phyloP scores from a whole-genome alignment of 2,888 invertebrate species.

The Epinotia nisella region DNA sequence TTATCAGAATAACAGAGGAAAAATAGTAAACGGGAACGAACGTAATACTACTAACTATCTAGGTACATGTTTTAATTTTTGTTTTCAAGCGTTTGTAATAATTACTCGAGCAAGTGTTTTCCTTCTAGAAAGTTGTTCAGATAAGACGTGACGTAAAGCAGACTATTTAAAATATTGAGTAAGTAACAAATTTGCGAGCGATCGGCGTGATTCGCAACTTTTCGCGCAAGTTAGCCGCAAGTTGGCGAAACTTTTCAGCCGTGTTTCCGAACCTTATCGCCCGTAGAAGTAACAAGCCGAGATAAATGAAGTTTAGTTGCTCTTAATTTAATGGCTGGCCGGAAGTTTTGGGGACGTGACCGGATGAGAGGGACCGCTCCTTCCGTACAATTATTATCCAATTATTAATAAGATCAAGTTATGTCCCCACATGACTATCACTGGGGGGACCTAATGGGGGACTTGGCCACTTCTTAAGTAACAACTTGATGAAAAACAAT shows the following conservation, averaged over 20 bases:
- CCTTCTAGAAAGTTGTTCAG: slow-evolving; percentile 62
- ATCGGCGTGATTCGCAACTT: slow-evolving; percentile 81
- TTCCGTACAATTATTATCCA: slow-evolving; percentile 68
- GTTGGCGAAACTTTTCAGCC: slow-evolving; percentile 71
- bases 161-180: slow-evolving; percentile 79
- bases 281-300: slow-evolving; percentile 79
- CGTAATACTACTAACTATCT: slow-evolving; percentile 11
- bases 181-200: slow-evolving; percentile 81
- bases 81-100: neutral
- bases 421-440: too few species aligned
- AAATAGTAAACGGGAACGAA: slow-evolving; percentile 14
- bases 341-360: slow-evolving; percentile 78
- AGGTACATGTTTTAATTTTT: slow-evolving; percentile 23
- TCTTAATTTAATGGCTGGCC: slow-evolving; percentile 81
- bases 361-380: slow-evolving; percentile 61
- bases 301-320: slow-evolving; percentile 83
- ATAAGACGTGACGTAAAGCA: slow-evolving; percentile 69
- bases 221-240: slow-evolving; percentile 70
- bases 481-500: too few species aligned
- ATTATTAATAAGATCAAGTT: slow-evolving; percentile 57
- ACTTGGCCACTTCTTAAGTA: slow-evolving; percentile 34
- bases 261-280: slow-evolving; percentile 80
- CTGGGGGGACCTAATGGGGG: too few species aligned
- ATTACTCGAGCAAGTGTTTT: slow-evolving; percentile 47
- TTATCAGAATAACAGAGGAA: slow-evolving; percentile 26